Evolutionary conservation across 1,140 invertebrate species (phyloP).

Genomic region (Papilio helenus): DNA sequence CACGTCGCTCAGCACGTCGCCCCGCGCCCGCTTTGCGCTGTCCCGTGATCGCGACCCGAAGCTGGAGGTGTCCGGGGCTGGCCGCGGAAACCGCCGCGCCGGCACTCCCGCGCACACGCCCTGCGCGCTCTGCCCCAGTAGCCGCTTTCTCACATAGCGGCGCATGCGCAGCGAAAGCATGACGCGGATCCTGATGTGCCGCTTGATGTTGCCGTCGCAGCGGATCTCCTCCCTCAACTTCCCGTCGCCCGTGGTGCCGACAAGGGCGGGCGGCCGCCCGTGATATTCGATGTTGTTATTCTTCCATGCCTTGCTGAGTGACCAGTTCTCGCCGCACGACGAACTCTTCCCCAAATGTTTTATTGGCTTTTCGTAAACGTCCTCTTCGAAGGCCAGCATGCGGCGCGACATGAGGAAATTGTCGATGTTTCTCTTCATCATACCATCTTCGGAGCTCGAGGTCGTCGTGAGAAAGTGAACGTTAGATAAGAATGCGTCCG

Average conservation of each 20-base stretch:
- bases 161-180: conserved; percentile 80
- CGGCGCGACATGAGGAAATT: conserved; percentile 69
- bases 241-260: conserved; percentile 61
- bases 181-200: conserved; percentile 78
- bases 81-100: conserved; percentile 58
- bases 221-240: conserved; percentile 74
- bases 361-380: conserved; percentile 75
- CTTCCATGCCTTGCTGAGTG: conserved; percentile 75
- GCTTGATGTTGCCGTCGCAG: conserved; percentile 80
- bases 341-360: conserved; percentile 59
- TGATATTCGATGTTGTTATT: conserved; percentile 70
- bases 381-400: conserved; percentile 71
- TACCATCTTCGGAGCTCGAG: conserved; percentile 69
- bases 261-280: conserved; percentile 56
- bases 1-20: conserved; percentile 57
- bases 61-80: conserved; percentile 60
- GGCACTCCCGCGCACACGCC: conserved; percentile 51
- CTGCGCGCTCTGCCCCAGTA: conserved; percentile 52
- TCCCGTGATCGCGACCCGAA: conserved; percentile 70
- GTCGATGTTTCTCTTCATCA: conserved; percentile 69
- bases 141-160: conserved; percentile 72
- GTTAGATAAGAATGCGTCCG: conserved; percentile 63
- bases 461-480: conserved; percentile 67
- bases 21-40: conserved; percentile 69
- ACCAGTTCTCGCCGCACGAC: conserved; percentile 76